These are phyloP conservation scores for Gibbula magus DNA, from an alignment of 2,888 invertebrate genomes.

Conservation along the genomic window DNA sequence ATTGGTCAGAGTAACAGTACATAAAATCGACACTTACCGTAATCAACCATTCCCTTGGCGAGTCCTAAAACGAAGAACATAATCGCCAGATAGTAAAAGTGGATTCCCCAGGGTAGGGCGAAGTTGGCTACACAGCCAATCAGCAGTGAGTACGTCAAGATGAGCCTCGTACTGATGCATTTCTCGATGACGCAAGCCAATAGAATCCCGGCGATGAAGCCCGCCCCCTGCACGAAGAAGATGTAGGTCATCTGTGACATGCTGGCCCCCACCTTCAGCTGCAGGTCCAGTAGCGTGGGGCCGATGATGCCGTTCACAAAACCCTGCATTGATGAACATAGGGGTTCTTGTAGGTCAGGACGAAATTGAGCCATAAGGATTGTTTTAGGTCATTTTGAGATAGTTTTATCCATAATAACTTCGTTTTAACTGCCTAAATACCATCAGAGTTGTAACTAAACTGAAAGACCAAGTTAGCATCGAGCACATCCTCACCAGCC, in stretches of 20 bases:
- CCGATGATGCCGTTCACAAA: slow-evolving; percentile 45
- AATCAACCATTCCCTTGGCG: slow-evolving; percentile 41
- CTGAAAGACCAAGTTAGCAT: too few species aligned
- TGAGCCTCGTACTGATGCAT: slow-evolving; percentile 24
- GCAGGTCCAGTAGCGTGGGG: slow-evolving; percentile 40
- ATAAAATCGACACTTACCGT: slow-evolving; percentile 29
- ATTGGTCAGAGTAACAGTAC: not conserved
- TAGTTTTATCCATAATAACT: too few species aligned
- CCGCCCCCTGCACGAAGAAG: slow-evolving; percentile 38
- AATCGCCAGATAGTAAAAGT: slow-evolving; percentile 26
- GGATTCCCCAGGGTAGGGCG: slow-evolving; percentile 29
- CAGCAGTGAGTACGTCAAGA: slow-evolving; percentile 34
- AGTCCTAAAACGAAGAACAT: slow-evolving; percentile 38
- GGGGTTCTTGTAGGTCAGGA: too few species aligned
- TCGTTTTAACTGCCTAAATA: too few species aligned
- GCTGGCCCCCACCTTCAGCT: slow-evolving; percentile 13
- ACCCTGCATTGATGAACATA: slow-evolving; percentile 29
- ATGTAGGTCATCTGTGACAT: slow-evolving; percentile 36
- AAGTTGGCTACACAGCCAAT: slow-evolving; percentile 33
- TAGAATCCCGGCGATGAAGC: slow-evolving; percentile 33
- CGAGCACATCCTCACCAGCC: too few species aligned
- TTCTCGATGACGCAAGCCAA: slow-evolving; percentile 25
- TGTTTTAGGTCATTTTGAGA: too few species aligned
- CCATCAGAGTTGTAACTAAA: too few species aligned
- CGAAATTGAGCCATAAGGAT: too few species aligned